Conservation (phyloP, 2,888 invertebrate species). For the Tigriopus californicus region DNA sequence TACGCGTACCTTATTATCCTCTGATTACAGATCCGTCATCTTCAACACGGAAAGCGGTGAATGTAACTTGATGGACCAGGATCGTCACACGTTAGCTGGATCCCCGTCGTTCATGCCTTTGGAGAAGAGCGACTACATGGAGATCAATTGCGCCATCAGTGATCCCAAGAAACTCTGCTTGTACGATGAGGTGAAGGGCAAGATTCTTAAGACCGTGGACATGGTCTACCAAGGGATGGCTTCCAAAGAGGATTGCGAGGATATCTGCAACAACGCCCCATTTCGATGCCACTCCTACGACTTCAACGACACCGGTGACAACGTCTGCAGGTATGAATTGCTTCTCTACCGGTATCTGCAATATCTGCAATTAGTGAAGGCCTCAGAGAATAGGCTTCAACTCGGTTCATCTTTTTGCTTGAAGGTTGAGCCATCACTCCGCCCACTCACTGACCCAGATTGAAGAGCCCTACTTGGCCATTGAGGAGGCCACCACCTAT, state of each 20-base stretch:
- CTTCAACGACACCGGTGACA: conserved; percentile 78
- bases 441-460: conserved; percentile 52
- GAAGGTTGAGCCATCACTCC: conserved; percentile 59
- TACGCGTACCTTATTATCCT: conserved; percentile 17
- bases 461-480: conserved; percentile 29
- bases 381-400: too few species aligned
- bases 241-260: conserved; percentile 67
- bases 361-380: too few species aligned
- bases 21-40: conserved; percentile 69
- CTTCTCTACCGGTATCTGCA: too few species aligned
- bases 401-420: background rate
- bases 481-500: conserved; percentile 75
- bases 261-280: conserved; percentile 68
- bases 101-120: conserved; percentile 52
- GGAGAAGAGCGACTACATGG: conserved; percentile 53
- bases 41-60: conserved; percentile 64
- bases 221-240: conserved; percentile 58
- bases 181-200: conserved; percentile 54
- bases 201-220: conserved; percentile 79
- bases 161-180: conserved; percentile 51
- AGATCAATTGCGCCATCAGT: conserved; percentile 48
- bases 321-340: conserved; percentile 50
- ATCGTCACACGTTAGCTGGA: conserved; percentile 66
- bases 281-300: conserved; percentile 83
- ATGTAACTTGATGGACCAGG: conserved; percentile 75